Percentiles rank a stretch among this genome's conserved stretches.
Conservation (phyloP, 2,113 vertebrate species). For the Protomyctophum bolini region DNA sequence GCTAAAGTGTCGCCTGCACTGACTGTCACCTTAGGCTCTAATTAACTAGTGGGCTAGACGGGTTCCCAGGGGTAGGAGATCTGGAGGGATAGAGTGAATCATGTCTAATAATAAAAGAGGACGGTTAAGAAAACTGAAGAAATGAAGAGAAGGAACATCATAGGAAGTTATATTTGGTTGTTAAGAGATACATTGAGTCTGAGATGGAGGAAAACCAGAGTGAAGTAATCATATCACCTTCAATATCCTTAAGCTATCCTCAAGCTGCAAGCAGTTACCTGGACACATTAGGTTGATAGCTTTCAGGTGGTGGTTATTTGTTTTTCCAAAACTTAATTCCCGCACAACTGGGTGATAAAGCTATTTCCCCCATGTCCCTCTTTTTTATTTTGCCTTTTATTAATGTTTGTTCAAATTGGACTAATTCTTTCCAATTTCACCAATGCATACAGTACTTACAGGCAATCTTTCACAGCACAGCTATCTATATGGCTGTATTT, state of each 20-base stretch:
- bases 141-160: background rate
- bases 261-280: slow-evolving; percentile 19
- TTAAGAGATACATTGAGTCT: background rate
- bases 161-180: background rate
- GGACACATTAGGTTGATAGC: background rate
- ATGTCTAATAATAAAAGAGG: background rate
- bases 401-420: slow-evolving; percentile 23
- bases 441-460: background rate
- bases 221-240: background rate
- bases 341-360: background rate
- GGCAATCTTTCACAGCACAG: slow-evolving; percentile 3
- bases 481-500: background rate
- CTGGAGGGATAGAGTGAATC: background rate
- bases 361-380: background rate
- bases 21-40: background rate
- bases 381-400: slow-evolving; percentile 6
- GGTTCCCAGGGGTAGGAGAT: background rate
- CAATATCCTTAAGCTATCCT: background rate
- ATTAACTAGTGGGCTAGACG: background rate
- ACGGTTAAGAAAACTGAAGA: background rate
- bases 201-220: background rate
- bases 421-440: background rate
- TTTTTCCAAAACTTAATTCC: slow-evolving; percentile 26
- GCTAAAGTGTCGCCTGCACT: too few relatives aligned
- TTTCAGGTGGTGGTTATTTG: background rate